Percentiles rank a stretch among this genome's conserved stretches.
Conservation (phyloP, 2,113 vertebrate genomes). For the Urocitellus parryii region DNA sequence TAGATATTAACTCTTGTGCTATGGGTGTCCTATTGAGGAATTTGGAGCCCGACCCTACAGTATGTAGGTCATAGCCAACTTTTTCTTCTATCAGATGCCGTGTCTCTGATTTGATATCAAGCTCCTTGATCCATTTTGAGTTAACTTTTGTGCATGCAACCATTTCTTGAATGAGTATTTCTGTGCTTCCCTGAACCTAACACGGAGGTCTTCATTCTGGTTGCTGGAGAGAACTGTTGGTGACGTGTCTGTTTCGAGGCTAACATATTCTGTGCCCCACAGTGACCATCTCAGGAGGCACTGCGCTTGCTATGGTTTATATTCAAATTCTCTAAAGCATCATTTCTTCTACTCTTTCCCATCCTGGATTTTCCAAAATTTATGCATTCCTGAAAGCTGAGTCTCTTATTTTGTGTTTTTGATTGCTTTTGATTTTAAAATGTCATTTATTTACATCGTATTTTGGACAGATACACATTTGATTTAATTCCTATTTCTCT, state of each 20-base stretch:
- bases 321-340: not conserved
- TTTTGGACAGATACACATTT: not conserved
- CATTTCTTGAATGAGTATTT: not conserved
- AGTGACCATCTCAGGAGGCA: no score
- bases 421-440: slow-evolving; percentile 13
- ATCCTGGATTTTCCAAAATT: not conserved
- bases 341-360: not conserved
- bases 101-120: no score
- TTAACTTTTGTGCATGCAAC: no score
- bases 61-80: no score
- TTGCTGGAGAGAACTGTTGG: not conserved
- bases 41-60: no score
- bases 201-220: not conserved
- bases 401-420: not conserved
- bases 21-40: no score
- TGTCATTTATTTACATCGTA: not conserved
- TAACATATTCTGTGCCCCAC: not conserved
- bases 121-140: no score
- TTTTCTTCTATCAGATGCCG: no score
- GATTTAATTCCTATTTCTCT: not conserved
- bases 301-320: not conserved
- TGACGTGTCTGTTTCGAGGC: not conserved
- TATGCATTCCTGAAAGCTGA: not conserved
- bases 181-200: not conserved
- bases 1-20: no score